A percentile compares a stretch with the other conserved stretches of the same genome.
Conservation (phyloP, 37 sponge, comb jelly and placozoan species). For the Theonella swinhoei region DNA sequence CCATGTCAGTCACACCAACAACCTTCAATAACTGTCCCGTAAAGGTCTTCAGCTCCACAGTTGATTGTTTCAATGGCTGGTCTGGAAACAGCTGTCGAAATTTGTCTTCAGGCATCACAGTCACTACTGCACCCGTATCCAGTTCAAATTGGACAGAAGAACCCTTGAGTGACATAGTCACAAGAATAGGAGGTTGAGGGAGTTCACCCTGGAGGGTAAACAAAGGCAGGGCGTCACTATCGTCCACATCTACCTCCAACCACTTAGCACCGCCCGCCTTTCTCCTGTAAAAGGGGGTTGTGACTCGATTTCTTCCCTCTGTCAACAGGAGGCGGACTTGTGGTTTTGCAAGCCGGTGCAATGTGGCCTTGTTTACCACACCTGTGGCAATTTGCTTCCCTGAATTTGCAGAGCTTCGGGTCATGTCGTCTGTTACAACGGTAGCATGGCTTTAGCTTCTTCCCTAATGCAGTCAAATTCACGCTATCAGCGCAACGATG, state of each 20-base stretch:
- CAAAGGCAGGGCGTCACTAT: not conserved
- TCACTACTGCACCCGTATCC: conserved; percentile 12
- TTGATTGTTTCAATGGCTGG: not conserved
- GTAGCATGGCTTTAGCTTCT: conserved; percentile 1
- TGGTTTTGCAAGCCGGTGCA: conserved; percentile 1
- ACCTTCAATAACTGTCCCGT: not conserved
- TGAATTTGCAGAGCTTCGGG: conserved; percentile 16
- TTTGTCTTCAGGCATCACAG: not conserved
- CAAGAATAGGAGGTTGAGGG: not conserved
- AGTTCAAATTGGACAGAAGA: not conserved
- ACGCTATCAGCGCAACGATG: no score
- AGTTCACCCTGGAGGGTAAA: not conserved
- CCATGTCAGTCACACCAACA: not conserved
- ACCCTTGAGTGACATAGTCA: not conserved
- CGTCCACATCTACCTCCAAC: not conserved
- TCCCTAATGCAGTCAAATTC: no score
- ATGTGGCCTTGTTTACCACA: conserved; percentile 12
- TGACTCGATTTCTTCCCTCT: not conserved
- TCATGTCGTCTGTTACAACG: conserved; percentile 18
- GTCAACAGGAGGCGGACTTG: not conserved
- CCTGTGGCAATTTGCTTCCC: conserved; percentile 5
- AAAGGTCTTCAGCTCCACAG: not conserved
- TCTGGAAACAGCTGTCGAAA: not conserved
- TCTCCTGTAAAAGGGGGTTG: not conserved
- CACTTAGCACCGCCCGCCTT: not conserved